Base-by-base conservation (phyloP, 2,888 invertebrate genomes). In the Tortricodes alternella region DNA sequence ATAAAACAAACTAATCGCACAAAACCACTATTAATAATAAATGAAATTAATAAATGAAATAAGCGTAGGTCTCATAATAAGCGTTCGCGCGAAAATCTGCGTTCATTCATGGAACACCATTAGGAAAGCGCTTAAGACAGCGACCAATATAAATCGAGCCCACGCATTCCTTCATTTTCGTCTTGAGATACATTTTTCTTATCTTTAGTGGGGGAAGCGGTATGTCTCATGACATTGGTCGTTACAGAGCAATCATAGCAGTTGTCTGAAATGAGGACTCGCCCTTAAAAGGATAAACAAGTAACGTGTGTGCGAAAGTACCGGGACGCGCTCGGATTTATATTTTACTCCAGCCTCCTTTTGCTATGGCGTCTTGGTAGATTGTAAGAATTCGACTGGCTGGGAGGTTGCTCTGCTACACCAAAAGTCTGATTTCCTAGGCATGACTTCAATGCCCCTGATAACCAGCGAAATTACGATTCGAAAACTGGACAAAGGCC, bases 241-340 rank as follows among this genome's bases (percentile, higher is more conserved):
- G 84, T 83, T 84, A 80, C 78, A 78, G 77, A 82, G 82, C 85
- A 88, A 89, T 89, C 86, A 89, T 85, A 83, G 85, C 89, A 85
- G 86, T 86, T 83, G 86, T 81, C 76, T 85, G 81, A 81, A 87
- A 88, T 87, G 88, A 86, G 85, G 81, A 82, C 74, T 80, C 84
- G 83, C 84, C 87, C 89, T 87, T 84, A 81, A 81, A 85, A 85
- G 83, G 83, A 89, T 89, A 89, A 89, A 89, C 89, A 89, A 89
- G 88, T 86, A 85, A 81, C 91, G 91, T 86, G 88, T 91, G 91
- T 82, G 78, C 75, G 78, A 68, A 89, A 91, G 80, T 85, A 80
- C 88, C 82, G 69, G 79, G 80, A 82, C 81, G 77, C 79, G 81
- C 77, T n/a, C 71, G 83, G 83, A 87, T 87, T 87, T 86, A 85